These are phyloP conservation scores for Cordilura impudica DNA, from an alignment of 2,888 invertebrate genomes.

Conservation along the genomic window DNA sequence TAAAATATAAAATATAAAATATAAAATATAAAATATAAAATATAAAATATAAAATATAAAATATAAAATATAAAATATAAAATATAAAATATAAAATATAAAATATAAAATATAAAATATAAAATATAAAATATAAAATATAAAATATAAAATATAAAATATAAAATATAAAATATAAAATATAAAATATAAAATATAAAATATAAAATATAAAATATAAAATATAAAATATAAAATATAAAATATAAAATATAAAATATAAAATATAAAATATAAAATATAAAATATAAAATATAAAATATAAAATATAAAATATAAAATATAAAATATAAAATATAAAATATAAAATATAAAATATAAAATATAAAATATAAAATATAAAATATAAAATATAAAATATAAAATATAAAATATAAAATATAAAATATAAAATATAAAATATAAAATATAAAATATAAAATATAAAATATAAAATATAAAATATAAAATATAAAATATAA, in stretches of 20 bases:
- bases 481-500: neutral
- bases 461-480: neutral
- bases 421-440: neutral
- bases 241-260: neutral
- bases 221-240: neutral
- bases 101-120: neutral
- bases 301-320: neutral
- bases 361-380: no score
- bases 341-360: neutral
- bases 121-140: no score
- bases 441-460: neutral
- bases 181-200: neutral
- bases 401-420: neutral
- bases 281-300: conserved; percentile 1
- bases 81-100: conserved; percentile 2
- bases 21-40: neutral
- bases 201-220: neutral
- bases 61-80: conserved; percentile 1
- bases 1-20: neutral
- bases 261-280: neutral
- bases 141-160: no score
- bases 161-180: no score
- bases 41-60: neutral
- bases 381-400: no score
- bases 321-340: neutral